These are phyloP conservation scores for Ectemnius cavifrons DNA, from an alignment of 2,888 invertebrate genomes.

Conservation along the genomic window DNA sequence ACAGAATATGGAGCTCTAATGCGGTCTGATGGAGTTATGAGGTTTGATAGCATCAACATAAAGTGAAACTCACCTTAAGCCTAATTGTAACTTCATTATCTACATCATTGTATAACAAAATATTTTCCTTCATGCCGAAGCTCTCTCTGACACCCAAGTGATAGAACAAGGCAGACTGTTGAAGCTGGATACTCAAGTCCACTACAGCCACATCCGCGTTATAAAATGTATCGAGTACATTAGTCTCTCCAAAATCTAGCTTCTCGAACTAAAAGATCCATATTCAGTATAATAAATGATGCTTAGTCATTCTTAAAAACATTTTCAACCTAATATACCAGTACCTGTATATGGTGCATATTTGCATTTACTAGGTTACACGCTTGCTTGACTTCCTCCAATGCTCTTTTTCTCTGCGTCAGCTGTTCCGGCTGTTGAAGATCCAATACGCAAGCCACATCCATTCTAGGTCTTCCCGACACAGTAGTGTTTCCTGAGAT, in stretches of 20 bases:
- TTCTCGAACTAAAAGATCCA: slow-evolving; percentile 89
- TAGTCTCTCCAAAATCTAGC: slow-evolving; percentile 97
- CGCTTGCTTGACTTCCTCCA: slow-evolving; percentile 91
- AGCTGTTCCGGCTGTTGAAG: slow-evolving; percentile 86
- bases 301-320: background rate
- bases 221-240: slow-evolving; percentile 96
- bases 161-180: slow-evolving; percentile 96
- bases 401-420: slow-evolving; percentile 87
- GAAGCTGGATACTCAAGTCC: slow-evolving; percentile 93
- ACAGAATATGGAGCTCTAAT: too few relatives aligned
- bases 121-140: slow-evolving; percentile 97
- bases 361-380: slow-evolving; percentile 89
- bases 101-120: slow-evolving; percentile 92
- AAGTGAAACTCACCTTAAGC: slow-evolving; percentile 84
- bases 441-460: slow-evolving; percentile 93
- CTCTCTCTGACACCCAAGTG: slow-evolving; percentile 98
- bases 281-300: background rate
- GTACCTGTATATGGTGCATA: slow-evolving; percentile 90
- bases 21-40: too few relatives aligned
- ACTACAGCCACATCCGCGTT: slow-evolving; percentile 99
- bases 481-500: slow-evolving; percentile 80
- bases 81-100: slow-evolving; percentile 92
- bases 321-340: background rate
- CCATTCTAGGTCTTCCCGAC: slow-evolving; percentile 85
- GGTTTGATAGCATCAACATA: background rate